A percentile compares a stretch with the other conserved stretches of the same genome.
Conservation (phyloP, 2,797 vertebrate species). For the Passerculus sandwichensis region DNA sequence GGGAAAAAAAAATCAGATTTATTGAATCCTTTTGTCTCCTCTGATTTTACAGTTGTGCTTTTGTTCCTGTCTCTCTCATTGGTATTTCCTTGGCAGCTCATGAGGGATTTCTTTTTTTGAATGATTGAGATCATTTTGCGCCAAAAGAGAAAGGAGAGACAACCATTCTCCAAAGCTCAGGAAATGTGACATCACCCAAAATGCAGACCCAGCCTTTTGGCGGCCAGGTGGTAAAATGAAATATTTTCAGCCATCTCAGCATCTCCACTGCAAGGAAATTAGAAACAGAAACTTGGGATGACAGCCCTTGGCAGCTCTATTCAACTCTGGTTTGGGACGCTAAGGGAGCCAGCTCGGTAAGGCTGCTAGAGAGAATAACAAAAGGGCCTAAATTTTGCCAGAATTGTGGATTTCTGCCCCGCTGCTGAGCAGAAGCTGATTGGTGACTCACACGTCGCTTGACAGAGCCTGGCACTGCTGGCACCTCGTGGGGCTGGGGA, state of each 20-base stretch:
- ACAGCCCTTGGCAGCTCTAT: slow-evolving; percentile 52
- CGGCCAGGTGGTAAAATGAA: slow-evolving; percentile 53
- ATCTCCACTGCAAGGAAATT: slow-evolving; percentile 67
- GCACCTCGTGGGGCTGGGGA: neutral
- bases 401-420: slow-evolving; percentile 51
- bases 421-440: slow-evolving; percentile 27
- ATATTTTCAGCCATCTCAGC: slow-evolving; percentile 55
- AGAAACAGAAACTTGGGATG: slow-evolving; percentile 57
- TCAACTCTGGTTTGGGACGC: neutral
- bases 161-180: slow-evolving; percentile 35
- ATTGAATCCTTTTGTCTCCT: slow-evolving; percentile 63
- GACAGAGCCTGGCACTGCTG: slow-evolving; percentile 51
- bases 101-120: slow-evolving; percentile 37
- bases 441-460: slow-evolving; percentile 43
- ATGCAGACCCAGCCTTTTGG: slow-evolving; percentile 45
- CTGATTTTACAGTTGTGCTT: slow-evolving; percentile 64
- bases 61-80: slow-evolving; percentile 39
- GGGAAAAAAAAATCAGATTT: neutral
- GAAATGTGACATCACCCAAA: slow-evolving; percentile 65
- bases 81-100: slow-evolving; percentile 51
- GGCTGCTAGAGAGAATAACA: slow-evolving; percentile 40
- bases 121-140: neutral
- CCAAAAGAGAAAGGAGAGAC: slow-evolving; percentile 53
- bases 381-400: slow-evolving; percentile 52
- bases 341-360: slow-evolving; percentile 39